Base-by-base conservation (phyloP, 35 echinoderm and acorn worm genomes). In the Lytechinus variegatus region DNA sequence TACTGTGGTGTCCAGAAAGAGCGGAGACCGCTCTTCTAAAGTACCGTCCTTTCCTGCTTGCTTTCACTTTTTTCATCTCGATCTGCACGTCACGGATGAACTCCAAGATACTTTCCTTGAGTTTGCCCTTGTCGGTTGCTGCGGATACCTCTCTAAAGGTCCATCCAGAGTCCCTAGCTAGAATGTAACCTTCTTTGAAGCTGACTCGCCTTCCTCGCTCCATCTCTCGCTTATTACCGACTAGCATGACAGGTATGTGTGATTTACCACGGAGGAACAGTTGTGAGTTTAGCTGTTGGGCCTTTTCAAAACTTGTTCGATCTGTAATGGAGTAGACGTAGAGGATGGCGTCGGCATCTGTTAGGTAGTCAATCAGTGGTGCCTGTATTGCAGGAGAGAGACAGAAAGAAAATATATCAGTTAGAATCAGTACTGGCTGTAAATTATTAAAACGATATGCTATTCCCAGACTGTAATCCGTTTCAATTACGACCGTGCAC, bases 251-350 rank as follows among this genome's bases (percentile, higher is more conserved):
- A n/a, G 98, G 98, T 52, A 99, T 55, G 86, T 97, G 95, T 12
- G 95, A 95, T 90, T 97, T 99, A 28, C 88, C 57, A 24, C 91
- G 94, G 55, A 95, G 95, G 11, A 95, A 61, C 1, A 99, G 56
- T 58, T 97, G 86, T 52, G 97, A 95, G 6, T 95, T 54, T 33
- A 99, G 97, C 8, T 94, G 53, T 27, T 88, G 58, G 1, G 96
- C 98, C 52, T 95, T 89, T 33, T 97, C 97, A 55, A 99, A 99
- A 89, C 96, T 97, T 90, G 91, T 14, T 89, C 96, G 89, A 88
- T 96, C 94, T 14, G 96, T 97, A 28, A 99, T 97, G 16, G 98
- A 99, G 91, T 99, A 99, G 19, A 99, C 98, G 94, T 96, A 99
- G 57, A 99, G 55, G 27, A 99, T 86, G 61, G 98, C 98, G 54